Evolutionary conservation across 1,140 invertebrate genomes (phyloP), one percentile per base, ranked within the genome.

Genomic region (Drosophila asahinai): DNA sequence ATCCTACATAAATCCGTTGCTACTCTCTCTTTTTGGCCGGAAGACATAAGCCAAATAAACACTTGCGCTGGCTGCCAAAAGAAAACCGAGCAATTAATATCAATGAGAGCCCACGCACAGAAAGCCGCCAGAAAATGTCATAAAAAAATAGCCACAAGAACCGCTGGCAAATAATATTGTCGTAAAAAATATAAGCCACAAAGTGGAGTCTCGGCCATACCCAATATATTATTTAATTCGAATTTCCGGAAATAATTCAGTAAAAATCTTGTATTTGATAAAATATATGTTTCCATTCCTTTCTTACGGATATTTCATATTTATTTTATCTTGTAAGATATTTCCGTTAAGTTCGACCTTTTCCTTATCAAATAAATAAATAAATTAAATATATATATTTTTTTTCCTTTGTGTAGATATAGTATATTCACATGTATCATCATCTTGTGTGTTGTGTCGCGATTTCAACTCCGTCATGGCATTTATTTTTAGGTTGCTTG

Each of bases 81-180:
- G 33, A 38, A 48, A 60, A 49, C 67, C 54, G 47, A 73, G 55
- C 68, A 73, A 74, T 74, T 74, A 74, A 73, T 73, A 51, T 73
- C 71, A 73, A 74, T 74, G 71, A 51, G 68, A 43, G 45, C 71
- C 71, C 71, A 74, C 71, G 71, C 71, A 61, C 30, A 40, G 54
- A 72, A 70, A 70, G 30, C 63, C 66, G 22, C 64, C 48, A 19
- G 66, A 48, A 73, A 72, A 43, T 61, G 55, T 59, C 71, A 74
- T 74, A 74, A 73, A 73, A 42, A 60, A 59, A 73, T 73, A 36
- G 55, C 71, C 71, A 52, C 67, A 74, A 74, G 71, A 74, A 73
- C 40, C 54, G 68, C 54, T 33, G 48, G 63, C 67, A 70, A 68
- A 71, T 68, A 70, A 71, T 71, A 38, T 55, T 15, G 67, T 71